These are phyloP conservation scores for Picathartes gymnocephalus DNA, from an alignment of 2,113 vertebrate genomes.

Conservation along the genomic window DNA sequence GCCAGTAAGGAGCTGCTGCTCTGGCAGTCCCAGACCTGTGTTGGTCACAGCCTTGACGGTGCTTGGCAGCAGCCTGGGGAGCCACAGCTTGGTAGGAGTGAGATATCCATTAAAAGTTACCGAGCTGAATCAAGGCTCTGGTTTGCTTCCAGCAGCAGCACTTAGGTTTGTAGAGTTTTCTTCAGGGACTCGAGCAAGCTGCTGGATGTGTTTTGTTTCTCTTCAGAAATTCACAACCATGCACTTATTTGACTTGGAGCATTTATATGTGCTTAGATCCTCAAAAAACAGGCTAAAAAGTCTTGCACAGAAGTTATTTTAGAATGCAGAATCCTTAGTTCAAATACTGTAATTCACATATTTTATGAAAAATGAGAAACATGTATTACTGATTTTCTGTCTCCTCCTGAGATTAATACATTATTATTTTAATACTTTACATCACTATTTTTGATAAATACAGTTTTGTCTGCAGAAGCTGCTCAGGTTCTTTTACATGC, in stretches of 20 bases:
- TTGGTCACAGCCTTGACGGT: neutral
- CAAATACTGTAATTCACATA: neutral
- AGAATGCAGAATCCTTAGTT: neutral
- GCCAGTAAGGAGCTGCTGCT: neutral
- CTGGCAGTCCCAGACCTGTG: neutral
- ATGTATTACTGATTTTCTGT: neutral
- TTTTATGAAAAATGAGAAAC: neutral
- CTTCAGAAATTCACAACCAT: fast-evolving
- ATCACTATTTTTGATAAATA: neutral
- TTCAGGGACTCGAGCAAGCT: neutral
- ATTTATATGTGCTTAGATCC: neutral
- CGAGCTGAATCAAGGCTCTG: neutral
- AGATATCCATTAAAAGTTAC: neutral
- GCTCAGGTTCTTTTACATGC: neutral
- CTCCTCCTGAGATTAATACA: fast-evolving
- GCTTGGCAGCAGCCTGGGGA: neutral
- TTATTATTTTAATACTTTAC: neutral
- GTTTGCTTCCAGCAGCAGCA: neutral
- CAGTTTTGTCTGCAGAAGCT: neutral
- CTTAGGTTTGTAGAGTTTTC: neutral
- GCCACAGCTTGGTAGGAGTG: neutral
- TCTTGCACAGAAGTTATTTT: neutral
- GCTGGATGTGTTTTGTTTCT: neutral
- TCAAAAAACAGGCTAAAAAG: neutral
- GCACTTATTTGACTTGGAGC: neutral